phyloP scores from a whole-genome alignment of 64 coral and sea anemone genomes.

The Porites lutea region DNA sequence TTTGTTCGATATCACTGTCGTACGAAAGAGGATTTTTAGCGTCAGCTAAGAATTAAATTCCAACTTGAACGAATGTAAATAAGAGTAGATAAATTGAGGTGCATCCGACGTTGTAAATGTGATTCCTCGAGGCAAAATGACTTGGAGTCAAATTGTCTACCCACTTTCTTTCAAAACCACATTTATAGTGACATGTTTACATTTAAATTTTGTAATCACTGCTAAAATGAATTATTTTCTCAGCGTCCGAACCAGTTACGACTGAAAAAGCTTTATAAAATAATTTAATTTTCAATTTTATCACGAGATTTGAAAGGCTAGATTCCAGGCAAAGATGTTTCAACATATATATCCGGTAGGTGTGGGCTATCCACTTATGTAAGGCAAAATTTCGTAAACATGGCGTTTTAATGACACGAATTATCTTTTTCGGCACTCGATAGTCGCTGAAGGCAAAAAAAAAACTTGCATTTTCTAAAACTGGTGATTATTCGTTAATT shows the following conservation, averaged over 20 bases:
- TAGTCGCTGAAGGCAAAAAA: not conserved
- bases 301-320: not conserved
- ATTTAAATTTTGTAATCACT: conserved; percentile 3
- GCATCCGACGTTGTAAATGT: conserved; percentile 30
- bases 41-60: not conserved
- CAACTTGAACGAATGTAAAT: not conserved
- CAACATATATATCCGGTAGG: conserved; percentile 29
- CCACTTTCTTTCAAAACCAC: conserved; percentile 15
- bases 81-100: not conserved
- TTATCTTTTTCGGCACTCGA: conserved; percentile 33
- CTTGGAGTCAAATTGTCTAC: conserved; percentile 44
- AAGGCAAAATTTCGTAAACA: conserved; percentile 15
- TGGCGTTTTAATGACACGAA: conserved; percentile 18
- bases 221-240: conserved; percentile 27
- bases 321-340: conserved; percentile 18
- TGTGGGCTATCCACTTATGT: conserved; percentile 24
- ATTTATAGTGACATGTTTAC: conserved; percentile 43
- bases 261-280: conserved; percentile 21
- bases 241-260: conserved; percentile 17
- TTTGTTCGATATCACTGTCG: not conserved
- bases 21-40: not conserved
- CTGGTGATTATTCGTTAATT: not conserved
- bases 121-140: conserved; percentile 49
- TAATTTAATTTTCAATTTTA: conserved; percentile 41
- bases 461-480: not conserved